Evolutionary conservation across 2,113 vertebrate species (phyloP), one percentile per base, ranked within the genome.

Genomic region (Heterochromis multidens): DNA sequence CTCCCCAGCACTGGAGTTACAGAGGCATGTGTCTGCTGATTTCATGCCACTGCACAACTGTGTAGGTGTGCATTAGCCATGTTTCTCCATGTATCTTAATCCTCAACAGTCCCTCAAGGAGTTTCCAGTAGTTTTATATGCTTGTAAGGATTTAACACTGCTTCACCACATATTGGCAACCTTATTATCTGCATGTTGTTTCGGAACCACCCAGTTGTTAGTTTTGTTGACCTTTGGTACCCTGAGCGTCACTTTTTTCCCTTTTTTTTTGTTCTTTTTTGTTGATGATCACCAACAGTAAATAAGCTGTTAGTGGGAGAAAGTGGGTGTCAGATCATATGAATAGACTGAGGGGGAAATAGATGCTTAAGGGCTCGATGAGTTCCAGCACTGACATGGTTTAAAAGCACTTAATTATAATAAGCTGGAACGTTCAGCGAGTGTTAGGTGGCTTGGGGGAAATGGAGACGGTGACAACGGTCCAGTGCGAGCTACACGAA

Each of bases 321-420:
- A 90, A 88, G 90, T 86, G 87, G 79, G 87, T 92, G 94, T 95
- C 93, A 90, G 86, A 88, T 87, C 63, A 23, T 85, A 84, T 86
- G 82, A 92, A 89, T 87, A 91, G 90, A 87, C 78, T 78, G 85
- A 85, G 65, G 62, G 80, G 89, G 70, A 86, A 91, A 89, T 60
- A 84, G 72, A 84, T 21, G 91, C 94, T 95, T 89, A 62, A 88
- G 88, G 91, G 88, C 80, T 67, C 33, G 82, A 83, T 81, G 82
- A 80, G 85, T 88, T 94, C 89, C 84, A 91, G 84, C 85, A 72
- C 82, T 91, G 91, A 93, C 92, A 92, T 92, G 89, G 88, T 95
- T 94, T 94, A 91, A 94, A 95, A 93, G 90, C 89, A 87, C 93
- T 95, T 95, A 95, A 95, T 96, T 95, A 94, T 92, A 91, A 92